phyloP scores from a whole-genome alignment of 2,888 invertebrate genomes.

The Sceliomorpha sp. region DNA sequence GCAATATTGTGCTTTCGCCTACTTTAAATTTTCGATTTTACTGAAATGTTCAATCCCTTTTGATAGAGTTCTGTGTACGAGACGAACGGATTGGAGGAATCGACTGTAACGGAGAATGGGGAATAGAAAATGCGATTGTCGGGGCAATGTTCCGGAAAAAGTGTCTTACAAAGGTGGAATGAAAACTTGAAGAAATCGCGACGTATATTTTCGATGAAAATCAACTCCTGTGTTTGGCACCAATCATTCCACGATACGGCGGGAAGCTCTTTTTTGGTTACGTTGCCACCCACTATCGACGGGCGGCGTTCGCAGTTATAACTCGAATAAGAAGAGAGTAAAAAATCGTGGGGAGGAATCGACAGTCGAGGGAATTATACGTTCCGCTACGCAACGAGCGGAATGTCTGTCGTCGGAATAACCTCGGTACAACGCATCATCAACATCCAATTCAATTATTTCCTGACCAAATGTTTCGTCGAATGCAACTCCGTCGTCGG shows the following conservation, averaged over 20 bases:
- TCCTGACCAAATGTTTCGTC: too few species aligned
- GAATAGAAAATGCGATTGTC: slow-evolving; percentile 76
- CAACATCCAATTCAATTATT: too few species aligned
- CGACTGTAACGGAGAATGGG: slow-evolving; percentile 63
- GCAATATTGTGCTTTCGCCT: slow-evolving; percentile 47
- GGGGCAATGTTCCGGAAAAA: slow-evolving; percentile 76
- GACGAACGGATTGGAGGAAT: slow-evolving; percentile 73
- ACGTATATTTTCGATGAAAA: slow-evolving; percentile 55
- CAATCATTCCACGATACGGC: slow-evolving; percentile 47
- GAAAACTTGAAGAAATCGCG: slow-evolving; percentile 56
- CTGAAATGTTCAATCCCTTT: slow-evolving; percentile 50
- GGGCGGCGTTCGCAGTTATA: slow-evolving; percentile 35
- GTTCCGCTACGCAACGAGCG: too few species aligned
- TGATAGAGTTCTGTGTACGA: slow-evolving; percentile 63
- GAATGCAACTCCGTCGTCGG: too few species aligned
- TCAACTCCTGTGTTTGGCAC: slow-evolving; percentile 53
- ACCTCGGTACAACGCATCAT: too few species aligned
- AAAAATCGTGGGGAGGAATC: slow-evolving; percentile 43
- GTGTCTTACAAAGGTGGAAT: slow-evolving; percentile 71
- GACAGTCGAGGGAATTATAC: too few species aligned
- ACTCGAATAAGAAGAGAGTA: slow-evolving; percentile 23
- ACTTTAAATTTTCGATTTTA: slow-evolving; percentile 49
- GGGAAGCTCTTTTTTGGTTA: slow-evolving; percentile 44
- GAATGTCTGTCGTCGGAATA: too few species aligned
- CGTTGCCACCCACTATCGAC: slow-evolving; percentile 40